A percentile compares a stretch with the other conserved stretches of the same genome.
phyloP scores from a whole-genome alignment of 2,113 vertebrate genomes.

The Pachyramphus minor region DNA sequence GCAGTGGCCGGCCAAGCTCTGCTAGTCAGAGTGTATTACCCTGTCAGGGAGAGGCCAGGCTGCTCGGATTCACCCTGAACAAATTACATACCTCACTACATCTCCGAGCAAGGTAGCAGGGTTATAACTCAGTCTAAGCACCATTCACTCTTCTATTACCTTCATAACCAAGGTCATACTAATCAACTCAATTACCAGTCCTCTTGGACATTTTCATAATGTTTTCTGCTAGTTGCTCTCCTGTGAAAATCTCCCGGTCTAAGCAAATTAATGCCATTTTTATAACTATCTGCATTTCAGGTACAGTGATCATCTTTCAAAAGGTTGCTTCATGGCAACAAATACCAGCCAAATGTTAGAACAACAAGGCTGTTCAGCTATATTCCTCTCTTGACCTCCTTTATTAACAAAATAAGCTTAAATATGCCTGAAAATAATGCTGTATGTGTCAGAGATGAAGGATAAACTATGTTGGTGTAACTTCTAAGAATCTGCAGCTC shows the following conservation, averaged over 20 bases:
- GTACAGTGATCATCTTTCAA: constrained; percentile 77
- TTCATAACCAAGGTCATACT: constrained; percentile 97
- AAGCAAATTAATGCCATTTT: constrained; percentile 99
- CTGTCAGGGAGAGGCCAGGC: constrained; percentile 75
- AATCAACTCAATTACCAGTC: constrained; percentile 98
- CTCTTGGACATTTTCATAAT: constrained; percentile 97
- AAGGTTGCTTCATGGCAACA: constrained; percentile 1
- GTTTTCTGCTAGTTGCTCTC: constrained; percentile 98
- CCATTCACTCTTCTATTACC: constrained; percentile 84
- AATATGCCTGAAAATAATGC: not conserved
- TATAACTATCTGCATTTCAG: constrained; percentile 91
- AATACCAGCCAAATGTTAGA: not conserved
- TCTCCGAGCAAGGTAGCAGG: constrained; percentile 60
- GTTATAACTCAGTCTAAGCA: constrained; percentile 86
- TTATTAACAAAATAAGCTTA: not conserved
- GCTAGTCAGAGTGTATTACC: constrained; percentile 77
- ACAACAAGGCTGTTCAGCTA: not conserved
- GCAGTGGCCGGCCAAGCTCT: constrained; percentile 71
- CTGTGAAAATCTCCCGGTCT: constrained; percentile 97
- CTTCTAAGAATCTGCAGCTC: not conserved
- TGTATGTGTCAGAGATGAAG: not conserved
- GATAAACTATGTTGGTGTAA: not conserved
- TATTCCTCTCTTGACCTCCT: not conserved
- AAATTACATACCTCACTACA: constrained; percentile 76
- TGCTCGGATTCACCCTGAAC: constrained; percentile 76